A percentile compares a stretch with the other conserved stretches of the same genome.
phyloP scores from a whole-genome alignment of 2,797 vertebrate species.

The Eidolon dupreanum region DNA sequence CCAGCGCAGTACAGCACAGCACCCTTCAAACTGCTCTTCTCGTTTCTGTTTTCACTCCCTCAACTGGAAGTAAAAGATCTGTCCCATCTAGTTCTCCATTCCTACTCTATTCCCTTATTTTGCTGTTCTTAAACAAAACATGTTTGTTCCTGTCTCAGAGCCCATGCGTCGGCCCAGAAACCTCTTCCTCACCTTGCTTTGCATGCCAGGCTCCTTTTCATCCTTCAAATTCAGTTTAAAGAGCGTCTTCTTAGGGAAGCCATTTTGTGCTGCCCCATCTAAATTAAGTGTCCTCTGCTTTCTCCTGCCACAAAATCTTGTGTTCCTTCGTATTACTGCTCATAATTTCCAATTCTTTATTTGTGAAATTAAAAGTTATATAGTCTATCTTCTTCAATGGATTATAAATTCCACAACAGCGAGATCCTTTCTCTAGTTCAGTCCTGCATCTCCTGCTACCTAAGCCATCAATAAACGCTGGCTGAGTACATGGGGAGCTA shows the following conservation, averaged over 20 bases:
- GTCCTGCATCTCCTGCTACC: neutral
- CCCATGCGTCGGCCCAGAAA: neutral
- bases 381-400: neutral
- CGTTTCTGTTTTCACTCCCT: neutral
- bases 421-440: neutral
- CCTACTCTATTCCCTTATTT: neutral
- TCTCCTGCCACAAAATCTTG: neutral
- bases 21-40: neutral
- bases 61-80: neutral
- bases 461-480: neutral
- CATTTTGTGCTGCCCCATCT: neutral
- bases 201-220: neutral
- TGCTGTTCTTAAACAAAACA: neutral
- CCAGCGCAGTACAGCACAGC: neutral
- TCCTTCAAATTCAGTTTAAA: neutral
- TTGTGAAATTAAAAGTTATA: neutral
- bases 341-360: conserved; percentile 6
- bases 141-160: neutral
- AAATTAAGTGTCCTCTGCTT: neutral
- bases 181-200: neutral
- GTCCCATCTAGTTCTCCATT: neutral
- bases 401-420: neutral
- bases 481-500: neutral
- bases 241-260: neutral
- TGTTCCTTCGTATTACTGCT: neutral